Evolutionary conservation across 1,140 invertebrate genomes (phyloP), one percentile per base, ranked within the genome.

Genomic region (Zophobas morio): DNA sequence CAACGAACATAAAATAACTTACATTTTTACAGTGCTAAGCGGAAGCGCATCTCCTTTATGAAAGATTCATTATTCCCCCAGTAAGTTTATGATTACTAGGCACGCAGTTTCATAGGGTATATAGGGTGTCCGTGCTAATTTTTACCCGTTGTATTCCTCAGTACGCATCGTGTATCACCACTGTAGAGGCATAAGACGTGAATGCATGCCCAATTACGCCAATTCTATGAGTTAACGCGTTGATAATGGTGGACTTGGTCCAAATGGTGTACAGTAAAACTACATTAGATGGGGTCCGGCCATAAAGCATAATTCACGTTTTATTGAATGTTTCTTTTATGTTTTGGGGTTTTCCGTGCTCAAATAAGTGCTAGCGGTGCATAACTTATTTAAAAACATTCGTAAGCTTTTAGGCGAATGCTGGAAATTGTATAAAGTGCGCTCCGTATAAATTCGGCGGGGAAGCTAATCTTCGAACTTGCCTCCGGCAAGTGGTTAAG

Each of bases 291-390:
- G 49, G 49, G 39, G 32, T 33, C 49, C 40, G 6, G 51, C 71
- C 49, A 73, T 54, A 40, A 56, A 56, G 71, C 49, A 73, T 73
- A 73, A 73, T 73, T 73, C 71, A 73, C 71, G 71, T 73, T 73
- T 73, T 51, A 73, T 73, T 73, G 71, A 73, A 73, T 73, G 71
- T 73, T 73, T 73, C 71, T 73, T 73, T 73, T 56, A 73, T 73
- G 60, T 66, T 66, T 66, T 66, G 60, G 60, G 60, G 60, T 47
- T 66, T 60, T 66, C 40, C 42, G 39, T 57, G 54, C 34, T 57
- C 54, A 57, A 57, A 57, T 57, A 57, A 57, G 60, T 66, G 60
- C 60, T 66, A 66, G 60, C 60, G 39, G 60, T 66, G 60, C 60
- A 66, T 66, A 66, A 66, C 2, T 66, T 66, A 66, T 66, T 66